phyloP scores from a whole-genome alignment of 2,888 invertebrate species.

The Beris chalybata region DNA sequence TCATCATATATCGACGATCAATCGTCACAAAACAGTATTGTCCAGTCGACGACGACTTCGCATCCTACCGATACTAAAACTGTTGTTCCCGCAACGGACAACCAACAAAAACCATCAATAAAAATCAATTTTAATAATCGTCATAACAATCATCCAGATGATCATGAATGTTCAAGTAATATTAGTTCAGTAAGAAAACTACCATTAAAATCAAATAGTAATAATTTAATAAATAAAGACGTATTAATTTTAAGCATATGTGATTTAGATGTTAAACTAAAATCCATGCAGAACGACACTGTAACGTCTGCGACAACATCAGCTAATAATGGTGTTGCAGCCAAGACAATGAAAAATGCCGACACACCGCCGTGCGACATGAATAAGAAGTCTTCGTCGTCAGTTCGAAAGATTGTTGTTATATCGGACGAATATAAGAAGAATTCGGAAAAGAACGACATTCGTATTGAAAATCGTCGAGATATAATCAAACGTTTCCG shows the following conservation, averaged over 20 bases:
- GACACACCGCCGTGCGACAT: neutral
- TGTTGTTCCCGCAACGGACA: neutral
- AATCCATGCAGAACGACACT: slow-evolving; percentile 23
- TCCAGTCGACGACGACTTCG: neutral
- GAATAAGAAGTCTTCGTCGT: slow-evolving; percentile 10
- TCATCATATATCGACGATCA: slow-evolving; percentile 17
- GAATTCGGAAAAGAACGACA: slow-evolving; percentile 35
- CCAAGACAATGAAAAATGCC: neutral
- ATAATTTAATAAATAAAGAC: slow-evolving; percentile 37
- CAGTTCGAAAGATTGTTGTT: slow-evolving; percentile 34
- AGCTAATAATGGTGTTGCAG: neutral
- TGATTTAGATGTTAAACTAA: slow-evolving; percentile 40
- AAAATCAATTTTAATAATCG: slow-evolving; percentile 15
- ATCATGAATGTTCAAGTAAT: slow-evolving; percentile 29
- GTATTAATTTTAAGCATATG: slow-evolving; percentile 40
- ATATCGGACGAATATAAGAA: slow-evolving; percentile 38
- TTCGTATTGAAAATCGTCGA: slow-evolving; percentile 30
- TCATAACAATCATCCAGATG: slow-evolving; percentile 30
- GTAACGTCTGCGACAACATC: slow-evolving; percentile 1
- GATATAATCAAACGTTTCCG: slow-evolving; percentile 33
- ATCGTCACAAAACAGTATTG: slow-evolving; percentile 6
- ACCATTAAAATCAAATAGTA: slow-evolving; percentile 34
- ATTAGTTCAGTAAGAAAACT: slow-evolving; percentile 32
- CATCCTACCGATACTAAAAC: slow-evolving; percentile 1
- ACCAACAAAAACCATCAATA: slow-evolving; percentile 10